Percentiles rank a stretch among this genome's conserved stretches.
These are phyloP conservation scores for Drosophila lowei DNA, from an alignment of 1,140 invertebrate genomes.

Conservation along the genomic window DNA sequence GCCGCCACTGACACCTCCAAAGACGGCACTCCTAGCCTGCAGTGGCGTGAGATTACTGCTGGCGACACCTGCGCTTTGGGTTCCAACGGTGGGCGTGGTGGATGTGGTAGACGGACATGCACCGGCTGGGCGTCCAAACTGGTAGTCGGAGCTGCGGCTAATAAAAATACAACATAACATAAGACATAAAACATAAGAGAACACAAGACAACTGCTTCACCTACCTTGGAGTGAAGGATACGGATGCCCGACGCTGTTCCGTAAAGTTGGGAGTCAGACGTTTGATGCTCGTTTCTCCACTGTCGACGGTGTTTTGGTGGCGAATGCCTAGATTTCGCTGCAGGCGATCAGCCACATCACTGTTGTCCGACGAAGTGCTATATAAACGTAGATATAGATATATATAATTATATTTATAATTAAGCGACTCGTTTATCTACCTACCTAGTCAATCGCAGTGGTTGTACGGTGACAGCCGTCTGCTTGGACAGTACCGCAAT, in stretches of 20 bases:
- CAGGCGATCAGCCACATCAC: constrained; percentile 85
- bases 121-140: constrained; percentile 23
- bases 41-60: constrained; percentile 9
- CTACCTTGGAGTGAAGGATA: constrained; percentile 75
- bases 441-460: constrained; percentile 63
- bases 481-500: constrained; percentile 9
- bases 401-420: too few species aligned
- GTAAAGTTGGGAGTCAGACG: constrained; percentile 65
- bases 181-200: too few species aligned
- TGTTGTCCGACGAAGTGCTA: constrained; percentile 89
- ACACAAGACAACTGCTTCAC: too few species aligned
- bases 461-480: constrained; percentile 14
- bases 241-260: constrained; percentile 83
- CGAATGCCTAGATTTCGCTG: constrained; percentile 85
- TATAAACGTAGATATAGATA: background rate
- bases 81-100: constrained; percentile 26
- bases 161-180: too few species aligned
- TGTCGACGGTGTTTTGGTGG: constrained; percentile 86
- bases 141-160: constrained; percentile 40
- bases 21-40: constrained; percentile 22
- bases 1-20: background rate
- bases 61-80: constrained; percentile 9
- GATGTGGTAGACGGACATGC: constrained; percentile 2
- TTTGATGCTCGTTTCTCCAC: constrained; percentile 72
- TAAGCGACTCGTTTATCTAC: background rate